phyloP scores from a whole-genome alignment of 2,888 invertebrate species.

The Tipula unca region DNA sequence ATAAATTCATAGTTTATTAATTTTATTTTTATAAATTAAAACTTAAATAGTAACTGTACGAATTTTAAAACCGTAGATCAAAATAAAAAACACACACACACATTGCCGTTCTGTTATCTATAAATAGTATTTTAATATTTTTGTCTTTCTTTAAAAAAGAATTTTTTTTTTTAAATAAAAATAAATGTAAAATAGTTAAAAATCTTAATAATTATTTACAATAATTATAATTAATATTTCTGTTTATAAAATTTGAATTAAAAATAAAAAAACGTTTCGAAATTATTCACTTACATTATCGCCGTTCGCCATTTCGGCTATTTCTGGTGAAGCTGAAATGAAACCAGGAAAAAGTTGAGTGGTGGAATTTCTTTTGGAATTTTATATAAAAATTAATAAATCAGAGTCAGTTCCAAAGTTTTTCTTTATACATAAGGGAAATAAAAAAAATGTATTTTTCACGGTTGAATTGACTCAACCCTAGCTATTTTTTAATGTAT shows the following conservation, averaged over 20 bases:
- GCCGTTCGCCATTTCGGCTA: constrained; percentile 16
- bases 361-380: neutral
- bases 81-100: neutral
- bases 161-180: neutral
- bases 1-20: neutral
- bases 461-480: too few species aligned
- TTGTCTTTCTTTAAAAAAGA: neutral
- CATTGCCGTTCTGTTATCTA: neutral
- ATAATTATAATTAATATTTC: neutral
- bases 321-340: constrained; percentile 15
- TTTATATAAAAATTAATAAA: neutral
- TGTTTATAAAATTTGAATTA: neutral
- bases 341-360: neutral
- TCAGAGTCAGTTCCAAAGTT: too few species aligned
- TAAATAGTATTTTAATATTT: neutral
- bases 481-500: too few species aligned
- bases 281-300: constrained; percentile 8
- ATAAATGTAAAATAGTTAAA: constrained; percentile 8
- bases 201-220: constrained; percentile 14
- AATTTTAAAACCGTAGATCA: neutral
- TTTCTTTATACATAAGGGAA: too few species aligned
- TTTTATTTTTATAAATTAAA: neutral
- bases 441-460: too few species aligned
- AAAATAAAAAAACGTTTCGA: neutral
- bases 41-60: neutral